Evolutionary conservation across 2,113 vertebrate genomes (phyloP).

Genomic region (Anguilla rostrata): DNA sequence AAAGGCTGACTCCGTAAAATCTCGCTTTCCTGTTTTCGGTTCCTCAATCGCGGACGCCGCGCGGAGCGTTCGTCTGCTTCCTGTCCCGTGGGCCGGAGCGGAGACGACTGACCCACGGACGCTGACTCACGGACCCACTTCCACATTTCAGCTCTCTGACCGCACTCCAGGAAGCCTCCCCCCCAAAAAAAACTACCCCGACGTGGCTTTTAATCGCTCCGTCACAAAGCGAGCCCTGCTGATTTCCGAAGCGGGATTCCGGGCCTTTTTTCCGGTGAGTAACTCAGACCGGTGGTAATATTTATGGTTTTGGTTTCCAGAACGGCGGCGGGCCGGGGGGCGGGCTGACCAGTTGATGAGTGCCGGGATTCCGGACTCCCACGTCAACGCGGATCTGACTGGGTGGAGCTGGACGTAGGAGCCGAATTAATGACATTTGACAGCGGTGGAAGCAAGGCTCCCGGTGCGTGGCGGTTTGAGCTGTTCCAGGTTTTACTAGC

Average conservation of each 20-base stretch:
- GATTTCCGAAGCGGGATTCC: too few relatives aligned
- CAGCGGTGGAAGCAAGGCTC: too few relatives aligned
- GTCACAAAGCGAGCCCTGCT: constrained; percentile 39
- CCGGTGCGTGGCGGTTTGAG: too few relatives aligned
- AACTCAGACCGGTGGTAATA: neutral
- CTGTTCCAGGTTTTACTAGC: too few relatives aligned
- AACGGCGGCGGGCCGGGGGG: too few relatives aligned
- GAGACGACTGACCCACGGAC: constrained; percentile 40
- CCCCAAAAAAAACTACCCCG: constrained; percentile 9
- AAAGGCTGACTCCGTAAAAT: neutral
- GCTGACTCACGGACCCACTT: constrained; percentile 52
- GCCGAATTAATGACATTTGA: too few relatives aligned
- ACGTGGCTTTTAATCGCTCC: constrained; percentile 41
- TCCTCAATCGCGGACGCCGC: constrained; percentile 38
- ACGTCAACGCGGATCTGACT: too few relatives aligned
- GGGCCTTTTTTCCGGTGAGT: neutral
- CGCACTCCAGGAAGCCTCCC: constrained; percentile 46
- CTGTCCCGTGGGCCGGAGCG: neutral
- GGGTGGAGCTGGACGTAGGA: too few relatives aligned
- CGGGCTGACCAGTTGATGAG: too few relatives aligned
- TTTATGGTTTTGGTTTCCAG: too few relatives aligned
- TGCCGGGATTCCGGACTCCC: too few relatives aligned
- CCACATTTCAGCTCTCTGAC: constrained; percentile 40
- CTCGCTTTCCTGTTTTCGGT: constrained; percentile 19
- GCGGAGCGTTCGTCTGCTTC: constrained; percentile 45